A percentile compares a stretch with the other conserved stretches of the same genome.
Conservation (phyloP, 2,113 vertebrate genomes). For the Oncorhynchus clarkii region DNA sequence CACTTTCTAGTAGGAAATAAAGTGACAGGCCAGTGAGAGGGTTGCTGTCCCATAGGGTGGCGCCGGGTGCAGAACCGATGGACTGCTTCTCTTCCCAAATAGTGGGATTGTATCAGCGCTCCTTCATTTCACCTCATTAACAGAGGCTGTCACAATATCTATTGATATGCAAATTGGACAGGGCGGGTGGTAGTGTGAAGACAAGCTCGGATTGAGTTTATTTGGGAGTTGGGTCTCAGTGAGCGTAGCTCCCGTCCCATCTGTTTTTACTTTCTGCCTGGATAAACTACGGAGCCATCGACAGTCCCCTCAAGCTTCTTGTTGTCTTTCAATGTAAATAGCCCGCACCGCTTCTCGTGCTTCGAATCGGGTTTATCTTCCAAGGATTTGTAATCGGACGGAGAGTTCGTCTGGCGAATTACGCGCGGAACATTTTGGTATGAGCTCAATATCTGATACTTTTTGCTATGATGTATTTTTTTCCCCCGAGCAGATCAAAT, state of each 20-base stretch:
- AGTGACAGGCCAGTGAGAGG: not conserved
- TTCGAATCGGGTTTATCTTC: not conserved
- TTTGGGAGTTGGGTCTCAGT: too few relatives aligned
- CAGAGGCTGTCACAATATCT: constrained; percentile 1
- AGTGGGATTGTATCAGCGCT: not conserved
- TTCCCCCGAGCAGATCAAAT: not conserved
- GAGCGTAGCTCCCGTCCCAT: not conserved
- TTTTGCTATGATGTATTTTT: not conserved
- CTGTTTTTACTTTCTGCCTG: not conserved
- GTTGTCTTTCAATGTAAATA: too few relatives aligned
- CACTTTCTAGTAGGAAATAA: not conserved
- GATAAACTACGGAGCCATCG: not conserved
- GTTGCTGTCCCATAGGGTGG: not conserved
- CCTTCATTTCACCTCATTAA: not conserved
- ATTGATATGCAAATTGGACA: constrained; percentile 30
- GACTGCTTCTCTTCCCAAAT: not conserved
- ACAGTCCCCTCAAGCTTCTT: not conserved
- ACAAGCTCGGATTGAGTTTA: not conserved
- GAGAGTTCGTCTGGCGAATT: not conserved
- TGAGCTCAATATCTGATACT: not conserved
- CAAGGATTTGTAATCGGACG: not conserved
- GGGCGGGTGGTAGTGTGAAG: constrained; percentile 7
- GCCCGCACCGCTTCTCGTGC: not conserved
- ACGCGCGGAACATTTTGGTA: not conserved
- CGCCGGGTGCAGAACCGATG: not conserved